Percentiles rank a stretch among this genome's conserved stretches.
These are phyloP conservation scores for Mesochorus sp. DNA, from an alignment of 2,888 invertebrate genomes.

Conservation along the genomic window DNA sequence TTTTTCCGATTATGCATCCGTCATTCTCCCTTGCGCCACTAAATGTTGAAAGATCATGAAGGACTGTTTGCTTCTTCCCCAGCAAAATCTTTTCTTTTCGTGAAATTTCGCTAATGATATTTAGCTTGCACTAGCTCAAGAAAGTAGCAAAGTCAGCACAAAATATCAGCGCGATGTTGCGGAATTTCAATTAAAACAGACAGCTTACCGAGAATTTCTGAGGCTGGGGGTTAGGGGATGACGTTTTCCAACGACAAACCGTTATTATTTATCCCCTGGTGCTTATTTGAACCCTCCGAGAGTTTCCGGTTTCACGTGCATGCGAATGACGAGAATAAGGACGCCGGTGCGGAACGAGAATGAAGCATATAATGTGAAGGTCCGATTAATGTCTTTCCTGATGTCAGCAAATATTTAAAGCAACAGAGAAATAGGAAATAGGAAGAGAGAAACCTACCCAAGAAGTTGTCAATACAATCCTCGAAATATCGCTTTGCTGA, in stretches of 20 bases:
- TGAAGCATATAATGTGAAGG: background rate
- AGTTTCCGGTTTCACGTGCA: background rate
- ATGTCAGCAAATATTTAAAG: constrained; percentile 21
- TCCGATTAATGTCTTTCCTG: constrained; percentile 31
- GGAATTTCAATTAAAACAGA: constrained; percentile 58
- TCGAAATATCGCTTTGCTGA: constrained; percentile 33
- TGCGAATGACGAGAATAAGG: background rate
- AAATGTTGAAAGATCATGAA: constrained; percentile 16
- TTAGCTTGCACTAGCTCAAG: background rate
- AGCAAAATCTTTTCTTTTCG: constrained; percentile 15
- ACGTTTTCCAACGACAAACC: background rate
- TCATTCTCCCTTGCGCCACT: constrained; percentile 9
- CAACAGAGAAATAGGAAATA: background rate
- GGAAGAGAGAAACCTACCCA: background rate
- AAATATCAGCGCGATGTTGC: constrained; percentile 45
- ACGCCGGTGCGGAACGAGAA: background rate
- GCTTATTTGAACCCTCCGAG: background rate
- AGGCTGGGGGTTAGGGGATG: background rate
- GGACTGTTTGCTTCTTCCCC: background rate
- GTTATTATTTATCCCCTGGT: background rate
- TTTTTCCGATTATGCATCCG: constrained; percentile 20
- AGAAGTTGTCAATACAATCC: constrained; percentile 46
- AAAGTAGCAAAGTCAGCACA: constrained; percentile 32
- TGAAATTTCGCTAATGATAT: constrained; percentile 35
- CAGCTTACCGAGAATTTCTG: background rate